phyloP scores from a whole-genome alignment of 2,888 invertebrate species.

The Hyposoter didymator region DNA sequence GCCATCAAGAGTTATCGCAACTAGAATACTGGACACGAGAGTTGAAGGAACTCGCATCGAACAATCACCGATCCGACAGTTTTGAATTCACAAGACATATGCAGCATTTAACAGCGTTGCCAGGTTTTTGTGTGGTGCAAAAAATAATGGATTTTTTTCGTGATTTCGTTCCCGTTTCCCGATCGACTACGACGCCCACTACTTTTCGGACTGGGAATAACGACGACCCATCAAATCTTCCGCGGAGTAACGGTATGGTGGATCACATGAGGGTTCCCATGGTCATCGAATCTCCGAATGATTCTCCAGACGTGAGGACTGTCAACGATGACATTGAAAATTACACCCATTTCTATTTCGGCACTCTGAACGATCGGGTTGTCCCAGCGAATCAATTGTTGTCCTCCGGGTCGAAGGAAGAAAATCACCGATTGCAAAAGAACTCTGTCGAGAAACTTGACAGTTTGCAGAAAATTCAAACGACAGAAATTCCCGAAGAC shows the following conservation, averaged over 20 bases:
- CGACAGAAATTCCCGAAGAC: neutral
- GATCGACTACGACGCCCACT: slow-evolving; percentile 60
- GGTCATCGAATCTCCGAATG: neutral
- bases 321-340: slow-evolving; percentile 20
- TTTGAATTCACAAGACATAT: slow-evolving; percentile 17
- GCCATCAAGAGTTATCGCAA: slow-evolving; percentile 50
- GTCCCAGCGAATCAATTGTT: neutral
- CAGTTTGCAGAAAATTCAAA: neutral
- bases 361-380: neutral
- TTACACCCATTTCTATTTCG: slow-evolving; percentile 52
- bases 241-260: slow-evolving; percentile 26
- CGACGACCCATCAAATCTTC: slow-evolving; percentile 4
- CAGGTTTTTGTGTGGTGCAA: slow-evolving; percentile 58
- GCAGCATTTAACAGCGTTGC: slow-evolving; percentile 49
- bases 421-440: neutral
- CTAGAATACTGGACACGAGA: slow-evolving; percentile 56
- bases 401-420: neutral
- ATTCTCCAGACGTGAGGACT: neutral
- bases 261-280: slow-evolving; percentile 4
- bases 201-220: slow-evolving; percentile 1
- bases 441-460: neutral
- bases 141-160: slow-evolving; percentile 61
- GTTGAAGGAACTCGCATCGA: slow-evolving; percentile 47
- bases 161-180: slow-evolving; percentile 43
- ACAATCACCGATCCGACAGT: slow-evolving; percentile 27